These are phyloP conservation scores for Abrostola tripartita DNA, from an alignment of 2,888 invertebrate genomes.

Conservation along the genomic window DNA sequence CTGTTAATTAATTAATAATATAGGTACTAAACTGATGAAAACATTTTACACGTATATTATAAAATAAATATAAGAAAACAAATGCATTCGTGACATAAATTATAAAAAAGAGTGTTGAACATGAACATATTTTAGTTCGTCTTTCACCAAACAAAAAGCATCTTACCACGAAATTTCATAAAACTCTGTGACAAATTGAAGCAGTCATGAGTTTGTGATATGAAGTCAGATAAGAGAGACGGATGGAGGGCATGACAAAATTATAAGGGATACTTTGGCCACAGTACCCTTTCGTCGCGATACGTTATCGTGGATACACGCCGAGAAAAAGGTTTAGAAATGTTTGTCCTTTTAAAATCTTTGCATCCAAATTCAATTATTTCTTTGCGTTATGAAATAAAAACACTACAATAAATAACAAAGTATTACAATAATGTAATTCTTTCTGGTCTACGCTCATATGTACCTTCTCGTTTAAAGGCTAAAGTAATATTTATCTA, in stretches of 20 bases:
- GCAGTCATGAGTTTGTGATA: conserved; percentile 53
- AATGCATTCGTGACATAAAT: background rate
- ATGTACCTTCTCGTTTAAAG: conserved; percentile 32
- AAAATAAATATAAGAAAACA: background rate
- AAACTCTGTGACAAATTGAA: conserved; percentile 56
- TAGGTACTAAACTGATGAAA: too few relatives aligned
- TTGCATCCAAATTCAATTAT: conserved; percentile 1
- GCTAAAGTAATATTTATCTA: conserved; percentile 44
- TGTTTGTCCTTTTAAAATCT: conserved; percentile 12
- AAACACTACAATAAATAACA: conserved; percentile 19
- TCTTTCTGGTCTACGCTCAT: conserved; percentile 34
- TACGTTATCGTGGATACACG: conserved; percentile 13
- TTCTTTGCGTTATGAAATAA: background rate
- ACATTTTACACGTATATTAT: conserved; percentile 3
- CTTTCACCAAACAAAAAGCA: conserved; percentile 20
- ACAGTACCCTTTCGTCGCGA: conserved; percentile 28
- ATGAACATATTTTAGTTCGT: conserved; percentile 10
- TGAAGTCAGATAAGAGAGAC: conserved; percentile 49
- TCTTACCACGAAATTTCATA: conserved; percentile 47
- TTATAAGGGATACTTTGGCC: conserved; percentile 44
- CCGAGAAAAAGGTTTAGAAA: conserved; percentile 17
- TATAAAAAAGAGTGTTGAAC: background rate
- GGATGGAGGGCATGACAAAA: conserved; percentile 35
- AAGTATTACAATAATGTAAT: conserved; percentile 20
- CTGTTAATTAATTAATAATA: too few relatives aligned